Evolutionary conservation across 1,140 invertebrate species (phyloP).

Genomic region (Epicauta chinensis): DNA sequence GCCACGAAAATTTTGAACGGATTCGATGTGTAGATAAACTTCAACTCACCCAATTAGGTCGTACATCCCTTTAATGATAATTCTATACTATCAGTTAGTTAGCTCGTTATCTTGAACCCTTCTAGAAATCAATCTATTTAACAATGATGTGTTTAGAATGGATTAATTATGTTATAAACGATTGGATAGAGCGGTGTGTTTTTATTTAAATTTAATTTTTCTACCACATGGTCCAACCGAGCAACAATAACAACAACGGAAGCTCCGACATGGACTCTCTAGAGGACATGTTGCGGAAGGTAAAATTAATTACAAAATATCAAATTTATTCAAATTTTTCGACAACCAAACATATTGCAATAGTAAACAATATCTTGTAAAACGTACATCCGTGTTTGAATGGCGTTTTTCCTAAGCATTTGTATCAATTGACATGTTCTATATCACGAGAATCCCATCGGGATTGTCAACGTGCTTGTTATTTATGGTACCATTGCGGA

Average conservation of each 20-base stretch:
- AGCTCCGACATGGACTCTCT: conserved; percentile 72
- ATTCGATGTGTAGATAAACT: too few relatives aligned
- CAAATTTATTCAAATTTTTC: too few relatives aligned
- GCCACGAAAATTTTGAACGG: too few relatives aligned
- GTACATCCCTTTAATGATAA: too few relatives aligned
- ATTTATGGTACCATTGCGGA: conserved; percentile 14
- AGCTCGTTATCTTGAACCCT: conserved; percentile 3
- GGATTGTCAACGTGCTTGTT: conserved; percentile 24
- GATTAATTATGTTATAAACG: too few relatives aligned
- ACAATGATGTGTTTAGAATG: too few relatives aligned
- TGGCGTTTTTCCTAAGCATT: conserved; percentile 25
- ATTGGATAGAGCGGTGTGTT: too few relatives aligned
- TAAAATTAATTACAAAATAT: conserved; percentile 40
- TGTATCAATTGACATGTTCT: conserved; percentile 36
- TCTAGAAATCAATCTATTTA: too few relatives aligned
- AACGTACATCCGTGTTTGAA: conserved; percentile 7
- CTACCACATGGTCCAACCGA: conserved; percentile 41
- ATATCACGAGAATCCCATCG: conserved; percentile 31
- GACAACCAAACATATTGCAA: neutral
- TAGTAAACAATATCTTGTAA: too few relatives aligned
- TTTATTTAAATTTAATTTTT: too few relatives aligned
- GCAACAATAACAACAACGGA: conserved; percentile 58
- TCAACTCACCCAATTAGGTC: too few relatives aligned
- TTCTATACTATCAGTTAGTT: conserved; percentile 1
- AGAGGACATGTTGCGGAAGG: conserved; percentile 77